Percentiles rank a stretch among this genome's conserved stretches.
Conservation (phyloP, 2,888 invertebrate genomes). For the Asteroscopus sphinx region DNA sequence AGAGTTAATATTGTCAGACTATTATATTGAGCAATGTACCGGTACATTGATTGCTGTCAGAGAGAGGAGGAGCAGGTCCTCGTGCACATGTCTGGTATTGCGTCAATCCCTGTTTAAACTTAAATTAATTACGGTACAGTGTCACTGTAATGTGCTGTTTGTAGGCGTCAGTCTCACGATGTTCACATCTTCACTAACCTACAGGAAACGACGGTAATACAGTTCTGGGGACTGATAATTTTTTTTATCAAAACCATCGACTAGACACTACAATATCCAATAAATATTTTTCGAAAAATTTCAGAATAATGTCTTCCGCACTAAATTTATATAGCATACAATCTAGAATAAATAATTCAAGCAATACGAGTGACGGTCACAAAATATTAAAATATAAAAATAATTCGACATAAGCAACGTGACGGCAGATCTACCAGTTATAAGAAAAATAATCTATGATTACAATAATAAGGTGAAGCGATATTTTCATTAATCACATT, state of each 20-base stretch:
- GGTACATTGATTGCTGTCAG: slow-evolving; percentile 7
- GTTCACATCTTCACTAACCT: slow-evolving; percentile 67
- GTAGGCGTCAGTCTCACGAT: slow-evolving; percentile 76
- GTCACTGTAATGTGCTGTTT: slow-evolving; percentile 61
- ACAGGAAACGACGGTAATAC: slow-evolving; percentile 53
- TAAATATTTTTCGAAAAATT: slow-evolving; percentile 75
- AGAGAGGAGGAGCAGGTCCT: slow-evolving; percentile 16
- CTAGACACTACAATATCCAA: slow-evolving; percentile 85
- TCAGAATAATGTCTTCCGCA: slow-evolving; percentile 64
- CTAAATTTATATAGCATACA: slow-evolving; percentile 68
- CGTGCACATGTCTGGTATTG: slow-evolving; percentile 76
- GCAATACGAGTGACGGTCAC: slow-evolving; percentile 73
- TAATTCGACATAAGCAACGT: slow-evolving; percentile 75
- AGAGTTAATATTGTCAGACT: slow-evolving; percentile 48
- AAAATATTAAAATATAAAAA: slow-evolving; percentile 71
- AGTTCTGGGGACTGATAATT: slow-evolving; percentile 63
- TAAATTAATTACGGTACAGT: slow-evolving; percentile 74
- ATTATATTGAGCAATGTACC: slow-evolving; percentile 37
- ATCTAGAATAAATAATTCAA: slow-evolving; percentile 84
- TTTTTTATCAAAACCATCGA: slow-evolving; percentile 76
- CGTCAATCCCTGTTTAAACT: slow-evolving; percentile 79
- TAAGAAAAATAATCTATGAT: slow-evolving; percentile 79
- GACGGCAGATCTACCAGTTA: slow-evolving; percentile 80
- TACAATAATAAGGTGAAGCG: slow-evolving; percentile 79
- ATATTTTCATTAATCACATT: slow-evolving; percentile 79